Conservation (phyloP, 2,113 vertebrate genomes). For the Sciurus niger region DNA sequence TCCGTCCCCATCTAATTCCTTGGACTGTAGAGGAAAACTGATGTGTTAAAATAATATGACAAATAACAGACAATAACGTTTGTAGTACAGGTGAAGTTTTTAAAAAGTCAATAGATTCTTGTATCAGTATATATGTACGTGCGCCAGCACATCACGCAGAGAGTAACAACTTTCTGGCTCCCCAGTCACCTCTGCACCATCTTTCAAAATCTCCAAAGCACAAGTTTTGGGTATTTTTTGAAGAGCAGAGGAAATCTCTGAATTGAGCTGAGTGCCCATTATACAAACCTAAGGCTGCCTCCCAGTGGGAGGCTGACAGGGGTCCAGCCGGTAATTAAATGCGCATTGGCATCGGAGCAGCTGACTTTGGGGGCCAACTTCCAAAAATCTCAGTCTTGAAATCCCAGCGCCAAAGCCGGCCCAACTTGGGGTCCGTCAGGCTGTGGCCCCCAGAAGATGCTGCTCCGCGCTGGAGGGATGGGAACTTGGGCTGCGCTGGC, state of each 20-base stretch:
- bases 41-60: background rate
- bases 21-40: background rate
- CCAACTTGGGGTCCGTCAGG: background rate
- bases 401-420: background rate
- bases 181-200: conserved; percentile 12
- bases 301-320: background rate
- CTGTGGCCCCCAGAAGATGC: background rate
- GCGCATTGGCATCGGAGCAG: background rate
- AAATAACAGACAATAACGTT: conserved; percentile 34
- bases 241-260: background rate
- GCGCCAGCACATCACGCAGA: background rate
- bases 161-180: conserved; percentile 72
- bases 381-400: background rate
- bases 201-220: background rate
- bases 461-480: background rate
- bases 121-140: background rate
- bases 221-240: conserved; percentile 63
- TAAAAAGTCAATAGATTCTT: conserved; percentile 62
- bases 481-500: background rate
- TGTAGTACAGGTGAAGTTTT: conserved; percentile 51
- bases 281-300: conserved; percentile 26
- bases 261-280: background rate
- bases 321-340: conserved; percentile 32
- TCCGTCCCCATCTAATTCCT: background rate
- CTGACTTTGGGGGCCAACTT: conserved; percentile 68